These are phyloP conservation scores for Pogonocichla stellata DNA, from an alignment of 2,113 vertebrate genomes.

Conservation along the genomic window DNA sequence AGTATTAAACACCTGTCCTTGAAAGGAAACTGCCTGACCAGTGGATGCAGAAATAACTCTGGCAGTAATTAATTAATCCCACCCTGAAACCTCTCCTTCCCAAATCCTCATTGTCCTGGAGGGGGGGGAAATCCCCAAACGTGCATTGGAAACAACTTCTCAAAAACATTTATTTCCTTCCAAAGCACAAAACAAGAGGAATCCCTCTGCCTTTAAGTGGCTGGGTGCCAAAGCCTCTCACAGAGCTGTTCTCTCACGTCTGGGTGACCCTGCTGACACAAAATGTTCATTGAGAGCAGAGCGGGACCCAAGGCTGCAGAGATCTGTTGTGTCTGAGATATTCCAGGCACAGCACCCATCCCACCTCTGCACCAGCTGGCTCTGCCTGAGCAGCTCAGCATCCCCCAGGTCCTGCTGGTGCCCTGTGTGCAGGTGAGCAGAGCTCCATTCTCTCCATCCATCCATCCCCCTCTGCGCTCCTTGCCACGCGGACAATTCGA, in stretches of 20 bases:
- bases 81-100: background rate
- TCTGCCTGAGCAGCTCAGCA: background rate
- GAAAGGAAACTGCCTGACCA: background rate
- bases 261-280: conserved; percentile 6
- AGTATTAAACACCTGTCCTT: conserved; percentile 18
- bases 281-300: conserved; percentile 23
- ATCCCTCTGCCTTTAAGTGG: conserved; percentile 4
- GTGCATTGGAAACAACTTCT: background rate
- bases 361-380: background rate
- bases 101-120: background rate
- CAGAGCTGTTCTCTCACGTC: background rate
- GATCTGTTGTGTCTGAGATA: conserved; percentile 37
- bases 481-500: background rate
- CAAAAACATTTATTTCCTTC: background rate
- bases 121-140: fast-evolving
- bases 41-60: background rate
- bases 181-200: background rate
- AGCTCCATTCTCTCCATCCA: background rate
- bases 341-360: background rate
- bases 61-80: background rate
- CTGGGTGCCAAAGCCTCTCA: background rate
- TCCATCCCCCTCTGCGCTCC: background rate
- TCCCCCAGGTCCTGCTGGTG: background rate
- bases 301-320: background rate
- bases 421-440: background rate